Evolutionary conservation across 2,797 vertebrate species (phyloP), one percentile per base, ranked within the genome.

Genomic region (Knipowitschia caucasica): DNA sequence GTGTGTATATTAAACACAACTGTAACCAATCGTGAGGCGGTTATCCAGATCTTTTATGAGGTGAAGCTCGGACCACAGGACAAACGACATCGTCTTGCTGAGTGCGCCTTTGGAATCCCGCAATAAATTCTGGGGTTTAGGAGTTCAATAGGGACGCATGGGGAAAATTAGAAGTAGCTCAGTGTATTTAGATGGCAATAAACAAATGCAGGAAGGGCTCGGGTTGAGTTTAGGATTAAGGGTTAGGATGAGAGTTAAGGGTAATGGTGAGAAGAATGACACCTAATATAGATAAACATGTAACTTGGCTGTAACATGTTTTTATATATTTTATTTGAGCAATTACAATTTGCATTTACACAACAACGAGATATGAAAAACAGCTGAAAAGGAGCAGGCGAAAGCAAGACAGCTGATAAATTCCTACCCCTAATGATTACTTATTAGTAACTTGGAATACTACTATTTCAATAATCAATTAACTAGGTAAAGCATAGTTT

Each of bases 1-100:
- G 46, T 59, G 39, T 61, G 54, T 59, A 15, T 39, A 40, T 58
- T 56, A 27, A 69, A 60, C 9, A 18, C 49, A 60, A 45, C 24
- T 29, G 42, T 42, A 47, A 45, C 27, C 14, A 57, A 47, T 23
- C 21, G 21, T 27, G 49, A n/a, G 33, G 25, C 30, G n/a, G n/a
- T 51, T 55, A 33, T 27, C 29, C 12, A 4, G 17, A 12, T 26
- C 54, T 38, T 54, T 35, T 39, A 39, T 34, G 14, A n/a, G 27
- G 36, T 34, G 25, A 52, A 60, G 51, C 9, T 45, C 47, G 21
- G 53, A 8, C 29, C 42, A 52, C 20, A 8, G 14, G 42, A 1
- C 12, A 50, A 44, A 30, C n/a, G 0, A 26, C 21, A 51, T 39
- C 4, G 18, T 34, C 2, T 25, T 18, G 24, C 26, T 18, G 31